phyloP scores from a whole-genome alignment of 2,113 vertebrate genomes.

The Calonectris borealis region DNA sequence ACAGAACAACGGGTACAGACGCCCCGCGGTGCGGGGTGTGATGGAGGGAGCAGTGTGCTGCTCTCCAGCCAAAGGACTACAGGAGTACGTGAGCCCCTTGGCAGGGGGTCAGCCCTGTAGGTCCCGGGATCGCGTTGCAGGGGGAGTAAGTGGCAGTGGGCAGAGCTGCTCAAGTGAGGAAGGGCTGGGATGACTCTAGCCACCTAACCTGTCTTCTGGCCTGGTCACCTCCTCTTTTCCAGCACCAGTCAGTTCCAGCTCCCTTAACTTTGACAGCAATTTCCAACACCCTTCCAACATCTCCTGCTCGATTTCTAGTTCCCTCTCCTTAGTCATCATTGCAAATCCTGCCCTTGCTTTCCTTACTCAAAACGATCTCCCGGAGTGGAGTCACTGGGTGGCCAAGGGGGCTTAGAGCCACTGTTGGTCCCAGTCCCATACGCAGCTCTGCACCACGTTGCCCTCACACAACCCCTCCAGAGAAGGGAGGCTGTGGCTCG shows the following conservation, averaged over 20 bases:
- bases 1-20: rapidly evolving
- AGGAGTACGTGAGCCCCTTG: not conserved
- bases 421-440: not conserved
- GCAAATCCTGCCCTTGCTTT: not conserved
- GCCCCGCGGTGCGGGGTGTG: rapidly evolving
- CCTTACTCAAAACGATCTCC: not conserved
- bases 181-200: not conserved
- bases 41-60: not conserved
- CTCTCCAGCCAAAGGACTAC: not conserved
- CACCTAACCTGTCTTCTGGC: not conserved
- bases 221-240: not conserved
- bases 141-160: not conserved
- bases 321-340: not conserved
- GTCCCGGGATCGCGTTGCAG: not conserved
- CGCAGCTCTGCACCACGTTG: not conserved
- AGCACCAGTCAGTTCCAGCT: not conserved
- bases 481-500: not conserved
- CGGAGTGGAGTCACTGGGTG: not conserved
- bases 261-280: not conserved
- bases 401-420: not conserved
- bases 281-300: not conserved
- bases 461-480: not conserved
- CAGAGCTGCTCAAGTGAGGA: not conserved
- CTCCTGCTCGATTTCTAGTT: not conserved
- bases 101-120: not conserved